phyloP scores from a whole-genome alignment of 2,888 invertebrate species.

The Silvanus unidentatus region DNA sequence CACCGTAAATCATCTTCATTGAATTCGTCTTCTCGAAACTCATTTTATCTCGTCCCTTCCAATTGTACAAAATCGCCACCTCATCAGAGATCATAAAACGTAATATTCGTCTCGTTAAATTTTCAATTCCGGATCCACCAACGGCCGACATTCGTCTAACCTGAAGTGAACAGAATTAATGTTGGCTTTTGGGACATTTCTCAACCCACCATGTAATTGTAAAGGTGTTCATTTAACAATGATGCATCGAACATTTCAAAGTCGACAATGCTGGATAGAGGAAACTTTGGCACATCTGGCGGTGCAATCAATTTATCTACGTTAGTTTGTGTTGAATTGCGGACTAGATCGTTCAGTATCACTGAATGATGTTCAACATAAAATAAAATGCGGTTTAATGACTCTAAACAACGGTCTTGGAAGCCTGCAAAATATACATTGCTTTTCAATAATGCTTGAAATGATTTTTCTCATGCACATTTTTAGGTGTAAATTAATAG shows the following conservation, averaged over 20 bases:
- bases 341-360: constrained; percentile 5
- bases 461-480: too few species aligned
- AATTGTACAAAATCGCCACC: constrained; percentile 4
- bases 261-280: too few species aligned
- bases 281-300: too few species aligned
- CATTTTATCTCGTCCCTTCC: constrained; percentile 9
- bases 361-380: constrained; percentile 3
- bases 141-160: constrained; percentile 5
- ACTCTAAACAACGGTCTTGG: not conserved
- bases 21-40: constrained; percentile 7
- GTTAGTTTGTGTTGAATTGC: not conserved
- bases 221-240: not conserved
- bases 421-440: not conserved
- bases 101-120: constrained; percentile 7
- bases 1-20: constrained; percentile 2
- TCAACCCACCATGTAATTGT: not conserved
- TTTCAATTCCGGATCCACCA: constrained; percentile 4
- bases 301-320: not conserved
- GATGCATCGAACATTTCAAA: too few species aligned
- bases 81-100: constrained; percentile 4
- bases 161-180: not conserved
- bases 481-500: too few species aligned
- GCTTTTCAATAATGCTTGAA: too few species aligned
- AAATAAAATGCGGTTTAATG: not conserved
- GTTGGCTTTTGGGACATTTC: too few species aligned